Conservation (phyloP, 2,888 invertebrate genomes). For the Tipula lateralis region DNA sequence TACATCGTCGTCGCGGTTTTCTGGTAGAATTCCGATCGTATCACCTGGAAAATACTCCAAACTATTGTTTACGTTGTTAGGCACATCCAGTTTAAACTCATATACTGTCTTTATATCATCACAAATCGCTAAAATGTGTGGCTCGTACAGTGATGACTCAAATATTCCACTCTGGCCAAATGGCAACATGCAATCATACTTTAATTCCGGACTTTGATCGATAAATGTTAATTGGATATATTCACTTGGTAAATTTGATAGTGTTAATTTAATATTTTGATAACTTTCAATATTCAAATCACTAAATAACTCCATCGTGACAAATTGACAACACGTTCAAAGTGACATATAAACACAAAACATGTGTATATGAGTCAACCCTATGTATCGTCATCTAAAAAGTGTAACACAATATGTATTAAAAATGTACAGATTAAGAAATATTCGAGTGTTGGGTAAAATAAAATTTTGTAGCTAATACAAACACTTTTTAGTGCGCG, state of each 20-base stretch:
- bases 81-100: not conserved
- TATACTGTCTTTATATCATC: conserved; percentile 14
- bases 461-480: no score
- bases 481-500: no score
- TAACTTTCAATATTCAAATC: not conserved
- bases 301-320: not conserved
- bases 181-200: not conserved
- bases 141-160: not conserved
- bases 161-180: not conserved
- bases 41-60: not conserved
- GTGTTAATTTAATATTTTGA: conserved; percentile 25
- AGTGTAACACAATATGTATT: no score
- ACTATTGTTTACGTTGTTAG: not conserved
- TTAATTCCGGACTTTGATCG: not conserved
- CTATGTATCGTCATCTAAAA: no score
- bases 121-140: not conserved
- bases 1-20: not conserved
- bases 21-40: not conserved
- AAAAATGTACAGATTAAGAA: no score
- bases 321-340: not conserved
- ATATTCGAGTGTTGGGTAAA: no score
- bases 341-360: not conserved
- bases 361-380: not conserved
- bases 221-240: not conserved
- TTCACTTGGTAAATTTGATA: not conserved